Evolutionary conservation across 2,888 invertebrate genomes (phyloP).

Genomic region (Branchinecta sandiegonensis): DNA sequence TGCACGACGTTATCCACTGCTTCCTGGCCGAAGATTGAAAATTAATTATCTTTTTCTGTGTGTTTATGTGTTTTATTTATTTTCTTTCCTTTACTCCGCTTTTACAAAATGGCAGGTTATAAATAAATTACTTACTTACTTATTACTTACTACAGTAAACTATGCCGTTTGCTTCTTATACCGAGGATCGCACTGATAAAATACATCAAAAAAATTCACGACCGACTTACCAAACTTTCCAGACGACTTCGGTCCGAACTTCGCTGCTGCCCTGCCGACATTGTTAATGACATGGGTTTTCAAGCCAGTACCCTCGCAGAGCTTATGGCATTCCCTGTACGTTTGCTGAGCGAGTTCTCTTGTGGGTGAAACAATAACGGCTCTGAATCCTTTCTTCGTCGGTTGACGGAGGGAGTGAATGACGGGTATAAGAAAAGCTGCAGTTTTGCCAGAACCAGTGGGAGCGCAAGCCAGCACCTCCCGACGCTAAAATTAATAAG

Average conservation of each 20-base stretch:
- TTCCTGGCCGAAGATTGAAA: too few relatives aligned
- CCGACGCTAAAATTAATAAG: constrained; percentile 42
- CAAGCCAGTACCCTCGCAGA: constrained; percentile 58
- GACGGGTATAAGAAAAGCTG: constrained; percentile 80
- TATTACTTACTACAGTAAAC: too few relatives aligned
- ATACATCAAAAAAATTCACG: constrained; percentile 17
- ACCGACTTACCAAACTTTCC: constrained; percentile 53
- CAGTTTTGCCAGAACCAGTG: constrained; percentile 94
- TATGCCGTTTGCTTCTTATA: too few relatives aligned
- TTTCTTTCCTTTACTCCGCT: too few relatives aligned
- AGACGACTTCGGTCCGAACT: constrained; percentile 55
- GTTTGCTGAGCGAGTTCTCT: constrained; percentile 87
- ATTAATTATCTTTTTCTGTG: too few relatives aligned
- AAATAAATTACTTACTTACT: too few relatives aligned
- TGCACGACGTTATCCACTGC: too few relatives aligned
- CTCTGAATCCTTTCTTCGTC: constrained; percentile 59
- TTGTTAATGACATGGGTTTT: constrained; percentile 64
- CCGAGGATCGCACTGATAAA: background rate
- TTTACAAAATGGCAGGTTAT: too few relatives aligned
- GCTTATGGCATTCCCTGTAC: constrained; percentile 55
- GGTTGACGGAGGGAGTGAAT: constrained; percentile 58
- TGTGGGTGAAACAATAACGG: constrained; percentile 79
- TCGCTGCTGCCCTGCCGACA: constrained; percentile 49
- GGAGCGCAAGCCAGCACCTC: constrained; percentile 88
- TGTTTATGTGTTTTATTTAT: too few relatives aligned